Percentiles rank a stretch among this genome's conserved stretches.
phyloP scores from a whole-genome alignment of 92 coral and sea anemone species.

The Phenganax stokvisi region DNA sequence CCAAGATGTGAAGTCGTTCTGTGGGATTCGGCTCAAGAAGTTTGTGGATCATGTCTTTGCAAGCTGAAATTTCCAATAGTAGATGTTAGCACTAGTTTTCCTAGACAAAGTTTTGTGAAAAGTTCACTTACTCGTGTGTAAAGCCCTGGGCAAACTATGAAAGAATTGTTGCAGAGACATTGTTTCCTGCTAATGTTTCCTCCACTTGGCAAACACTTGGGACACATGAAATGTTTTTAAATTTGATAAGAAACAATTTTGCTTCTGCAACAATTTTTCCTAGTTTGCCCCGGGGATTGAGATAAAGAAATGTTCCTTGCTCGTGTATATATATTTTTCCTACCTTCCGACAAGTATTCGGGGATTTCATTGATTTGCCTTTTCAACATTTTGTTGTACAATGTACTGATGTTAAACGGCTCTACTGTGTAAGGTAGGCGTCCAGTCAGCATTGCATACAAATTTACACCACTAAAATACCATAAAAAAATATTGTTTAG shows the following conservation, averaged over 20 bases:
- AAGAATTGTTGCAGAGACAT: too few relatives aligned
- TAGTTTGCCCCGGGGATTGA: too few relatives aligned
- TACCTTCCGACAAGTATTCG: constrained; percentile 78
- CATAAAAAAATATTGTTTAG: background rate
- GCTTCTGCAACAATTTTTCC: too few relatives aligned
- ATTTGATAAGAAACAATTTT: background rate
- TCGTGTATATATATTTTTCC: constrained; percentile 15
- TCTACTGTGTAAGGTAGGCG: constrained; percentile 96
- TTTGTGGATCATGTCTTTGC: constrained; percentile 69
- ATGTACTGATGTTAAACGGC: constrained; percentile 86
- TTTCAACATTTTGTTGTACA: constrained; percentile 87
- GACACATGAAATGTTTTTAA: too few relatives aligned
- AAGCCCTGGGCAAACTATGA: too few relatives aligned
- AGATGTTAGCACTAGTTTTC: background rate
- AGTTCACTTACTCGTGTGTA: background rate
- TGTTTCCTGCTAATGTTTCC: too few relatives aligned
- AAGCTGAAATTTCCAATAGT: constrained; percentile 43
- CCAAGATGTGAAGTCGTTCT: constrained; percentile 68
- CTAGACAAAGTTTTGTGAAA: background rate
- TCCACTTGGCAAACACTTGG: too few relatives aligned
- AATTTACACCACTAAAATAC: constrained; percentile 76
- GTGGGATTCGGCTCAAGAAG: constrained; percentile 77
- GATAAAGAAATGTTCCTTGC: background rate
- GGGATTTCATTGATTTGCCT: constrained; percentile 89
- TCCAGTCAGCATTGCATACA: constrained; percentile 98